Evolutionary conservation across 1,140 invertebrate genomes (phyloP).

Genomic region (Steinernema feltiae): DNA sequence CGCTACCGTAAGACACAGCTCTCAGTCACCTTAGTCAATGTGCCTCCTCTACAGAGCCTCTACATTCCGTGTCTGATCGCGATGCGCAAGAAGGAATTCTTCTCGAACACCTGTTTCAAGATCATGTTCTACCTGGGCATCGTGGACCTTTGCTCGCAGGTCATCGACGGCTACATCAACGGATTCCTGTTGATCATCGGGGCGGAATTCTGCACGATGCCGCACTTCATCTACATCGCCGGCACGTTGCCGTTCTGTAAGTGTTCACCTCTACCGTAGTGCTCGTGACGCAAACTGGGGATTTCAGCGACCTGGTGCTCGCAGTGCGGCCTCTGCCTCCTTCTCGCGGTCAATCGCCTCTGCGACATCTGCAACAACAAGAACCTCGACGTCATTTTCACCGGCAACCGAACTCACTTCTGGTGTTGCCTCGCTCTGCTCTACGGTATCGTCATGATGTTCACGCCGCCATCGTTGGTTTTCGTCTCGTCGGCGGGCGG

Average conservation of each 20-base stretch:
- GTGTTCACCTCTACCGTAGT: background rate
- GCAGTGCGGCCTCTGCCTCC: background rate
- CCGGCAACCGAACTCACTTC: background rate
- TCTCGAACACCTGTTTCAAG: conserved; percentile 14
- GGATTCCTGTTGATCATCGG: background rate
- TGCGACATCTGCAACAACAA: background rate
- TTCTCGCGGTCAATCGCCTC: background rate
- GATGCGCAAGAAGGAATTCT: conserved; percentile 11
- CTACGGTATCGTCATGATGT: background rate
- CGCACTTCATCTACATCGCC: background rate
- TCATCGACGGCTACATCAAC: conserved; percentile 7
- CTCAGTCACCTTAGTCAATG: background rate
- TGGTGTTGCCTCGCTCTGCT: background rate
- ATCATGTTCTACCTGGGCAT: conserved; percentile 20
- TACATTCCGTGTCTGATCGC: conserved; percentile 14
- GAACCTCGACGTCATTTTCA: background rate
- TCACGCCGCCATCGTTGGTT: background rate
- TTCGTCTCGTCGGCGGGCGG: background rate
- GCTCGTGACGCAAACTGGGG: too few relatives aligned
- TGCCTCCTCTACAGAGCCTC: background rate
- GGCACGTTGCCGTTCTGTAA: background rate
- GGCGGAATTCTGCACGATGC: background rate
- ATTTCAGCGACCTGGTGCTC: background rate
- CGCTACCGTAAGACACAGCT: background rate
- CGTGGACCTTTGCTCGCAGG: conserved; percentile 2